Evolutionary conservation across 2,797 vertebrate genomes (phyloP).

Genomic region (Oceanodroma leucorhoa): DNA sequence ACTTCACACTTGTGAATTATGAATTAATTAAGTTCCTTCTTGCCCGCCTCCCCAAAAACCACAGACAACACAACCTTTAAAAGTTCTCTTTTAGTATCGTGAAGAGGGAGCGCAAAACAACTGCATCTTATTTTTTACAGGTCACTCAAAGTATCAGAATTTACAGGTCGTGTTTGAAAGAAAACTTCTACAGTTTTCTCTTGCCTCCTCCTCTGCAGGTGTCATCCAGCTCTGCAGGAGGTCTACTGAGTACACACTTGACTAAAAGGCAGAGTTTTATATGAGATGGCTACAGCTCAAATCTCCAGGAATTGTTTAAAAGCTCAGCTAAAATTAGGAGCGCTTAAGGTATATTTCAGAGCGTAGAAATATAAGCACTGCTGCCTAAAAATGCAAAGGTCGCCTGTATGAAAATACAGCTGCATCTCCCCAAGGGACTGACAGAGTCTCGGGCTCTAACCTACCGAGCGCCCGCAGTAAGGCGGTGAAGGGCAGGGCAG

Average conservation of each 20-base stretch:
- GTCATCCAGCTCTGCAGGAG: neutral
- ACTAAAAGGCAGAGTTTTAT: neutral
- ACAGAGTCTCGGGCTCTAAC: neutral
- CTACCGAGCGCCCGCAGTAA: neutral
- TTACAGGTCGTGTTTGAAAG: neutral
- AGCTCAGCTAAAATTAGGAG: neutral
- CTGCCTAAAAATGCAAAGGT: neutral
- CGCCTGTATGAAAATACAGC: neutral
- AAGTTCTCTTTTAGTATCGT: neutral
- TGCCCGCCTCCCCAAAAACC: neutral
- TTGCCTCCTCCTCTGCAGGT: neutral
- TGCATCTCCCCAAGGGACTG: neutral
- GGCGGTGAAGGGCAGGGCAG: fast-evolving
- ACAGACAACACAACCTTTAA: neutral
- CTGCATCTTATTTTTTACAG: neutral
- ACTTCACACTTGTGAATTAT: neutral
- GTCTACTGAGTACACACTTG: neutral
- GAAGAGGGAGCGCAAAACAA: neutral
- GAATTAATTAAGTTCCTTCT: neutral
- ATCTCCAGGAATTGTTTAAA: neutral
- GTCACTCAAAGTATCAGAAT: neutral
- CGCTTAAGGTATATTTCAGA: neutral
- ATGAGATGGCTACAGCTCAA: neutral
- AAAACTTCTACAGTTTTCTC: neutral
- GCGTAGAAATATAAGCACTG: neutral